Base-by-base conservation (phyloP, 2,888 invertebrate species). In the Meganola albula region DNA sequence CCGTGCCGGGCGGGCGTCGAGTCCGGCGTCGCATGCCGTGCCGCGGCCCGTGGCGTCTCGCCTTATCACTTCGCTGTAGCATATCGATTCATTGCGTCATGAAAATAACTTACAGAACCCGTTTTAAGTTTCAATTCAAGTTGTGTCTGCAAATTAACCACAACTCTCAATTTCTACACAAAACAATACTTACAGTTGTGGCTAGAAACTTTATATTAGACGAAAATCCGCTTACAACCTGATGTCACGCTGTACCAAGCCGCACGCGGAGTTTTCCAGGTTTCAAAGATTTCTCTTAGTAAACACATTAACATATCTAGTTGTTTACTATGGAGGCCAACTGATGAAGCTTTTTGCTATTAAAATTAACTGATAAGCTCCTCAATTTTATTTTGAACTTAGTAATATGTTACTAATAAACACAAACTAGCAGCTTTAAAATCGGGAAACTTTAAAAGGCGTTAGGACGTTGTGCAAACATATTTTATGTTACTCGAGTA, bases 1-100 rank as follows among this genome's bases (percentile, higher is more conserved):
- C 58, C 58, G 20, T n/a, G 20, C 2, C 47, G 43, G 46, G 33
- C 54, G 22, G 13, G 30, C 29, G 28, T 24, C 10, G 22, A 46
- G 33, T 46, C 40, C 28, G 33, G 37, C 35, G 41, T 38, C 30
- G 49, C 40, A 41, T 29, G 36, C 44, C 34, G 51, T 36, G 24
- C 13, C 35, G 45, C 44, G 32, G 31, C 31, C 34, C 28, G 39
- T 36, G 27, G 38, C 2, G 27, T 44, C 38, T 30, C 24, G 34
- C 22, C 21, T 8, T 13, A 20, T 6, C 18, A 26, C 12, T 24
- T 25, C 24, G 22, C 27, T 31, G 35, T 33, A 20, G 16, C 33
- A 34, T 38, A 38, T 33, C 22, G 23, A 8, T 10, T 30, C 27
- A 40, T 40, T 40, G 37, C 37, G 33, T 41, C 31, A 33, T 34